phyloP scores from a whole-genome alignment of 2,113 vertebrate species.

The Heterocephalus glaber region DNA sequence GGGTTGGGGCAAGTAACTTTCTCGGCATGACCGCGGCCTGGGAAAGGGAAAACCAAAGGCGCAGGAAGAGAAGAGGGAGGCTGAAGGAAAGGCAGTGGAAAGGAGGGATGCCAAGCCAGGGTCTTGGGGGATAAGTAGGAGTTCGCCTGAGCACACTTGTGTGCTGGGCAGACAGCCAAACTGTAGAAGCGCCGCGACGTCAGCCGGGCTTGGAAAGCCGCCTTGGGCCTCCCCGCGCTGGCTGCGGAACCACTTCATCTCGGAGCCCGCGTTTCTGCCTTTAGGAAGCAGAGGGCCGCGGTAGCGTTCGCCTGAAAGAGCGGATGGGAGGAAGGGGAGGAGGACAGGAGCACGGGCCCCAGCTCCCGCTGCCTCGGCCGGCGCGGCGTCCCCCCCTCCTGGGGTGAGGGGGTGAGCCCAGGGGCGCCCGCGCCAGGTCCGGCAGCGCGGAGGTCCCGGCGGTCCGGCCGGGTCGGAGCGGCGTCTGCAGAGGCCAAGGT shows the following conservation, averaged over 20 bases:
- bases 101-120: neutral
- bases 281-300: neutral
- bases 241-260: neutral
- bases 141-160: neutral
- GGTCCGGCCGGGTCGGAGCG: neutral
- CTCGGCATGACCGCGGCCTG: neutral
- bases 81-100: neutral
- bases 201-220: neutral
- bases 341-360: rapidly evolving
- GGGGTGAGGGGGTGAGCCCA: no score
- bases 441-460: no score
- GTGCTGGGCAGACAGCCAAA: neutral
- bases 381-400: no score
- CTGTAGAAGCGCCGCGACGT: neutral
- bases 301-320: rapidly evolving
- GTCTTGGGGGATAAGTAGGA: neutral
- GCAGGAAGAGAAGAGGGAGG: neutral
- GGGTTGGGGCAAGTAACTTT: neutral
- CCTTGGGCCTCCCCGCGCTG: neutral
- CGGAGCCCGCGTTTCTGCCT: neutral
- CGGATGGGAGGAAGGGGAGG: neutral
- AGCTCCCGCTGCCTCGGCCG: no score
- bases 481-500: neutral
- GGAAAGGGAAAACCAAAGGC: neutral
- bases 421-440: no score